These are phyloP conservation scores for Andrena praecox DNA, from an alignment of 2,888 invertebrate species.

Conservation along the genomic window DNA sequence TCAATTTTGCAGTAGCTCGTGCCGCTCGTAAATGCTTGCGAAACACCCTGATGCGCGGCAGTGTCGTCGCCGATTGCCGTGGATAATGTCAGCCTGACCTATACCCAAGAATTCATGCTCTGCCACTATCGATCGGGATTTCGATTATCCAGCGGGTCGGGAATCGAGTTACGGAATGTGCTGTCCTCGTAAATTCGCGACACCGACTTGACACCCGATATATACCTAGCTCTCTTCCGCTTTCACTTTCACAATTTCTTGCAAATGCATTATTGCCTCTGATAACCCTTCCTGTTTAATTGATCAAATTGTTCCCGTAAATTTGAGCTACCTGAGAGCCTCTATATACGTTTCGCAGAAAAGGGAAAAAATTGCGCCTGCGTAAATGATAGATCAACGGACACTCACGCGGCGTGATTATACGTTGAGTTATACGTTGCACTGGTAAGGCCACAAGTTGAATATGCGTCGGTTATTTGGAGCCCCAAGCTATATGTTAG, in stretches of 20 bases:
- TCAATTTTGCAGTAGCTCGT: slow-evolving; percentile 54
- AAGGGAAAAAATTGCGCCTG: background rate
- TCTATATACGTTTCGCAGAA: no score
- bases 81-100: slow-evolving; percentile 62
- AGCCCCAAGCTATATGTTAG: no score
- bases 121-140: slow-evolving; percentile 28
- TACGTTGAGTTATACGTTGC: no score
- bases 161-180: slow-evolving; percentile 10
- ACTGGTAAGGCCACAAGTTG: no score
- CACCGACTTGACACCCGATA: background rate
- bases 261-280: background rate
- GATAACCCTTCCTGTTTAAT: no score
- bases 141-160: slow-evolving; percentile 30
- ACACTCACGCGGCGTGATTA: background rate
- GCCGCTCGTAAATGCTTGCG: slow-evolving; percentile 56
- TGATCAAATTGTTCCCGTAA: no score
- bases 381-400: background rate
- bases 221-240: background rate
- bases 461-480: no score
- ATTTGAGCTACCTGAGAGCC: no score
- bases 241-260: background rate
- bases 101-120: slow-evolving; percentile 45
- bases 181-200: slow-evolving; percentile 9
- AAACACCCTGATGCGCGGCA: slow-evolving; percentile 37
- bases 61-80: slow-evolving; percentile 48